Evolutionary conservation across 2,113 vertebrate species (phyloP), one percentile per base, ranked within the genome.

Genomic region (Oostethus manadensis): DNA sequence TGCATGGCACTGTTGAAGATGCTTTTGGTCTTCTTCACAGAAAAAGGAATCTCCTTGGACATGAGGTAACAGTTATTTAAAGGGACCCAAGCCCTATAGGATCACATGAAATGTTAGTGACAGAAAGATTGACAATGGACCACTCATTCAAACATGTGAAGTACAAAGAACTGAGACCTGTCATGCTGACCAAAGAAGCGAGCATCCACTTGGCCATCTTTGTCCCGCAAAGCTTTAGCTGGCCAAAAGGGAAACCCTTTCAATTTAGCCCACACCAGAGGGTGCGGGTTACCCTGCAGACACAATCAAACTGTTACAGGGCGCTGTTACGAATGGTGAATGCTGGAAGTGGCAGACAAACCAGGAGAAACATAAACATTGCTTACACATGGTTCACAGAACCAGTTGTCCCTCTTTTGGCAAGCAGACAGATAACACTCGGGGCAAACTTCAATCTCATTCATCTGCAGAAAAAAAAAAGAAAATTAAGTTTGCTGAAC

Each of bases 21-120:
- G 89, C 96, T 97, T 89, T 98, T 98, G 56, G 95, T 98, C 92
- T 99, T 99, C 90, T 98, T 98, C 81, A 99, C 97, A 83, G 96
- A 98, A 89, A 99, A 98, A 65, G 97, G 96, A 70, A 98, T 99
- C 90, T 98, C 97, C 91, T 98, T 99, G 78, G 96, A 98, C 95
- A 98, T 99, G 92, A 99, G 97, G 93, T 99, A 99, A 92, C 97
- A 99, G 82, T 98, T 99, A 91, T 97, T 98, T 85, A 98, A 92
- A 80, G 97, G 97, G 87, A 99, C 95, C 97, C 97, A 99, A 66
- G 97, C 97, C 87, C 97, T 99, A 79, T 8, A 71, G 40, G 45
- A 62, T 17, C 10, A 56, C 38, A 18, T 29, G 20, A 14, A 46
- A 11, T 26, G 10, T 61, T 14, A 40, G 29, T 44, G 20, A 47